Evolutionary conservation across 2,888 invertebrate genomes (phyloP).

Genomic region (Rhagophthalmus giganteus): DNA sequence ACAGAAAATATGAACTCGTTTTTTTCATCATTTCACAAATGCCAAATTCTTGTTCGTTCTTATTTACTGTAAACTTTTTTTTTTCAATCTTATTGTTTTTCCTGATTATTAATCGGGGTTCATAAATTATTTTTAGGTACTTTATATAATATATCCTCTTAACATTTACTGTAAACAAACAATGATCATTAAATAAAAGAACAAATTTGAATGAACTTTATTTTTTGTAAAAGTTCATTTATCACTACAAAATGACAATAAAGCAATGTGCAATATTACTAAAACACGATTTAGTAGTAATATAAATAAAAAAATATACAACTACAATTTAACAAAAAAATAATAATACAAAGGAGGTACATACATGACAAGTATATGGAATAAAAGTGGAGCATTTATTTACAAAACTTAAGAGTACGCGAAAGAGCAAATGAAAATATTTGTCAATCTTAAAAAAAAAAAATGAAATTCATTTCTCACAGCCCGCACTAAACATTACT

Average conservation of each 20-base stretch:
- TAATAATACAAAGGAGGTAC: no score
- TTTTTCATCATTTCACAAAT: no score
- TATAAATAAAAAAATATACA: not conserved
- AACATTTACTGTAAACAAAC: not conserved
- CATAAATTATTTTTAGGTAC: no score
- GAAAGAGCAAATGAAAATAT: not conserved
- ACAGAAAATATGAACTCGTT: no score
- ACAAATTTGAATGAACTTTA: not conserved
- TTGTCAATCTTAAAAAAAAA: not conserved
- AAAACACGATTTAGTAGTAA: not conserved
- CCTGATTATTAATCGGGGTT: no score
- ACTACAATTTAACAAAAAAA: not conserved
- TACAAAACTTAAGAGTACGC: not conserved
- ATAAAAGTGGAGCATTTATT: not conserved
- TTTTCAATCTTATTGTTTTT: no score
- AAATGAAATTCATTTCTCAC: slow-evolving; percentile 21
- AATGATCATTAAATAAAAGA: no score
- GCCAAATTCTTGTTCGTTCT: no score
- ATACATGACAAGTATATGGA: no score
- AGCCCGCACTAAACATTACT: slow-evolving; percentile 27
- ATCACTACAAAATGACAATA: not conserved
- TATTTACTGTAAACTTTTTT: no score
- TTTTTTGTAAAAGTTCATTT: not conserved
- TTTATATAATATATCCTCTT: no score
- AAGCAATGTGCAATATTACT: not conserved